These are phyloP conservation scores for Julus scandinavius DNA, from an alignment of 2,888 invertebrate genomes.

Conservation along the genomic window DNA sequence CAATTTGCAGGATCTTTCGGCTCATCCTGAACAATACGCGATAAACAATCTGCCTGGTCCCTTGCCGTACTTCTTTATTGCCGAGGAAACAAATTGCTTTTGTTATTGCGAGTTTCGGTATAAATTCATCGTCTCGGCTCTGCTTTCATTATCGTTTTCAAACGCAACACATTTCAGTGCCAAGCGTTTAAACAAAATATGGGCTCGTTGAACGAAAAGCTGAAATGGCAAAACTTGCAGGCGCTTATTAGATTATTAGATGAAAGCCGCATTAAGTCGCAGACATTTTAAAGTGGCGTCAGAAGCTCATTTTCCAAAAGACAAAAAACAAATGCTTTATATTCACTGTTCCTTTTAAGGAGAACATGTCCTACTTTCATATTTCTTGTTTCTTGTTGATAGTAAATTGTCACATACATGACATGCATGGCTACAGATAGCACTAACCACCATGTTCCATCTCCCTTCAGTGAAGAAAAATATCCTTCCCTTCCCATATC, in stretches of 20 bases:
- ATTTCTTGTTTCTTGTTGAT: background rate
- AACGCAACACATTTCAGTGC: background rate
- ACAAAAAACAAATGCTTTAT: background rate
- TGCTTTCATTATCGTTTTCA: constrained; percentile 12
- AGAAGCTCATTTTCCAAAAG: background rate
- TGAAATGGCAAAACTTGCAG: background rate
- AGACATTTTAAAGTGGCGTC: constrained; percentile 14
- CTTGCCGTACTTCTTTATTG: background rate
- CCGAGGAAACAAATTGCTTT: background rate
- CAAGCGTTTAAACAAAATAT: constrained; percentile 4
- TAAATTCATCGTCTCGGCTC: background rate
- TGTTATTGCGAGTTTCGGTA: background rate
- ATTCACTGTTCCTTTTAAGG: background rate
- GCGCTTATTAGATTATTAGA: constrained; percentile 5
- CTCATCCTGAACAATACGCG: background rate
- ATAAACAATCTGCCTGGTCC: constrained; percentile 10
- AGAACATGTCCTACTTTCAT: background rate
- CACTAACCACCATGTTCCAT: background rate
- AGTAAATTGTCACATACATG: background rate
- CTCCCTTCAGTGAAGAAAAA: too few species aligned
- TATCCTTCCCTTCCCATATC: too few species aligned
- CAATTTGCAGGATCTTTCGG: background rate
- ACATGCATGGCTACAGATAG: background rate
- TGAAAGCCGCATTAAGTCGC: background rate
- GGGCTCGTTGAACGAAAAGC: background rate